These are phyloP conservation scores for Xyliphius kryptos DNA, from an alignment of 2,113 vertebrate species.

Conservation along the genomic window DNA sequence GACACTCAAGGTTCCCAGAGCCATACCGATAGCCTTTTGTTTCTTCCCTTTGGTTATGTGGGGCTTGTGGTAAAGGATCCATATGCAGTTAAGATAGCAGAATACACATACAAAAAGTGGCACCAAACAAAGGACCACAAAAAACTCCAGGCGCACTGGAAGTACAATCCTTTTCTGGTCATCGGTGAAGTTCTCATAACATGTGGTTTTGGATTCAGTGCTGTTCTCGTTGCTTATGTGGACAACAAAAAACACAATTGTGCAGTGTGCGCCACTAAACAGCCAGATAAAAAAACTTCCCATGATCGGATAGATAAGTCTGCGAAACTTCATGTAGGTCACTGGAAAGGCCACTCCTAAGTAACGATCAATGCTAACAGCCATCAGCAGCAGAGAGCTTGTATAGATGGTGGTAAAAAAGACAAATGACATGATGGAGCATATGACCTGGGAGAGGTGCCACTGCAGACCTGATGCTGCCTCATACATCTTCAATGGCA, in stretches of 20 bases:
- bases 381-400: constrained; percentile 65
- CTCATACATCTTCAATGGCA: constrained; percentile 66
- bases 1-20: constrained; percentile 62
- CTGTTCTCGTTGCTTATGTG: constrained; percentile 32
- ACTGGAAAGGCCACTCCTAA: constrained; percentile 62
- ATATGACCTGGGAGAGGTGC: constrained; percentile 49
- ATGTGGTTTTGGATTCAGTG: constrained; percentile 20
- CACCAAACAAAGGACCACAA: constrained; percentile 59
- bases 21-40: constrained; percentile 63
- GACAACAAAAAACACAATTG: constrained; percentile 50
- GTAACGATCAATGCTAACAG: constrained; percentile 65
- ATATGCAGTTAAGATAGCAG: constrained; percentile 57
- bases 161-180: constrained; percentile 59
- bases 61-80: constrained; percentile 48
- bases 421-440: constrained; percentile 55
- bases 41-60: constrained; percentile 51
- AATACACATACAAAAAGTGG: constrained; percentile 58
- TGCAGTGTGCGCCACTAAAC: constrained; percentile 62
- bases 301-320: constrained; percentile 10
- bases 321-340: constrained; percentile 50
- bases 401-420: constrained; percentile 71
- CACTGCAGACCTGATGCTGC: constrained; percentile 42
- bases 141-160: constrained; percentile 61
- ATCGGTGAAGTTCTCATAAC: constrained; percentile 60
- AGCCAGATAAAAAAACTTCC: constrained; percentile 55